Evolutionary conservation across 2,797 vertebrate genomes (phyloP), one percentile per base, ranked within the genome.

Genomic region (Acestrorhynchus altus): DNA sequence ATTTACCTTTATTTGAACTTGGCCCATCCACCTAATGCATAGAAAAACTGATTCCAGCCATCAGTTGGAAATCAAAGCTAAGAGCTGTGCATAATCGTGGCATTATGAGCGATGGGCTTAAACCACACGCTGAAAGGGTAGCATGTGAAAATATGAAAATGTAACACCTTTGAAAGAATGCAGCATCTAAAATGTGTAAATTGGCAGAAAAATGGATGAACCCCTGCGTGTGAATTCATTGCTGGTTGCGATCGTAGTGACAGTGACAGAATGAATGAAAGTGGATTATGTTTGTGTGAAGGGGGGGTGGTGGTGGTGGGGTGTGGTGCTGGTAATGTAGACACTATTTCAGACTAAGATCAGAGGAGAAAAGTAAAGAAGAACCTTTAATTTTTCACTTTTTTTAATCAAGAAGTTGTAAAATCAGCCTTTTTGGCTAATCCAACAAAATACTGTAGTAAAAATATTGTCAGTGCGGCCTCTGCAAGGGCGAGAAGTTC

Each of bases 151-250:
- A 66, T 12, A 68, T 31, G 20, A 49, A 51, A 26, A 56, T 1
- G 18, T 12, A 68, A 15, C 65, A 68, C 22, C 54, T 56, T n/a
- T 22, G 4, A 56, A 56, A 56, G 18, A 26, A 54, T 66, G 18
- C 18, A 68, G 24, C 46, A 68, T 24, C 44, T 40, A 59, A 22
- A 73, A 51, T 74, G 54, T 44, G 31, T 52, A 68, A 81, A 83
- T 78, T 78, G 72, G 71, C 82, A 83, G 76, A 77, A 78, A 76
- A 52, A 40, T 64, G 75, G 54, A 75, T 74, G 75, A 80, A 71
- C 65, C 60, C 47, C 51, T 51, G 60, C 60, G 46, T 76, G 22
- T 70, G 66, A 82, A 82, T 82, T 67, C 46, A 63, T 76, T 59
- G 44, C 28, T 49, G 64, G 42, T 56, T 60, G 68, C 31, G 49